phyloP scores from a whole-genome alignment of 2,888 invertebrate genomes.

The Patella caerulea region DNA sequence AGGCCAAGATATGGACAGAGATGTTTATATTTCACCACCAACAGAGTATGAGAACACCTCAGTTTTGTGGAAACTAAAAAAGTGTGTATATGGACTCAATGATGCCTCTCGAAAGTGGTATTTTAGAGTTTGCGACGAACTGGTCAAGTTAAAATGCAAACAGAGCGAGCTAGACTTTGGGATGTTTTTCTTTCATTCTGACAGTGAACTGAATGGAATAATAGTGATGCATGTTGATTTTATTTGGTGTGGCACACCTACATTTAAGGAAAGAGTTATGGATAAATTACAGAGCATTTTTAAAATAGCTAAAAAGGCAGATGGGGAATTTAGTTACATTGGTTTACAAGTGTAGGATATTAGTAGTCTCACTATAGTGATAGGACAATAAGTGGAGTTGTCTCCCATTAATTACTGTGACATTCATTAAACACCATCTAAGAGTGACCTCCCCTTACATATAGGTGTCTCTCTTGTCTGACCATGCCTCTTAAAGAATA shows the following conservation, averaged over 20 bases:
- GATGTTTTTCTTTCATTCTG: not conserved
- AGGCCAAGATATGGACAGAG: not conserved
- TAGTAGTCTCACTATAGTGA: too few relatives aligned
- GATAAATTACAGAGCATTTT: too few relatives aligned
- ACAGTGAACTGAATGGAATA: not conserved
- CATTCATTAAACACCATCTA: too few relatives aligned
- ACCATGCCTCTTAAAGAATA: too few relatives aligned
- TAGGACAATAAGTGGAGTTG: too few relatives aligned
- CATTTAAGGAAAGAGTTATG: too few relatives aligned
- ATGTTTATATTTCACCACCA: not conserved
- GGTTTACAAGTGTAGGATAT: too few relatives aligned
- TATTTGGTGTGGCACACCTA: not conserved
- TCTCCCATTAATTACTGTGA: too few relatives aligned
- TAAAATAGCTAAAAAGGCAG: too few relatives aligned
- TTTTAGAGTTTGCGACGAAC: not conserved
- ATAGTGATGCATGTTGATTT: not conserved
- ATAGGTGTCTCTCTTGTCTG: too few relatives aligned
- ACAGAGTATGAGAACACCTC: not conserved
- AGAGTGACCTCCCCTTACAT: too few relatives aligned
- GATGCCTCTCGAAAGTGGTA: not conserved
- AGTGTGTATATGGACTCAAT: constrained; percentile 1
- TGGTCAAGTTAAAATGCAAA: not conserved
- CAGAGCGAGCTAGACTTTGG: not conserved
- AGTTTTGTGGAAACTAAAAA: not conserved
- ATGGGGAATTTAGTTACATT: too few relatives aligned